Conservation (phyloP, 2,113 vertebrate species). For the Danionella cerebrum region DNA sequence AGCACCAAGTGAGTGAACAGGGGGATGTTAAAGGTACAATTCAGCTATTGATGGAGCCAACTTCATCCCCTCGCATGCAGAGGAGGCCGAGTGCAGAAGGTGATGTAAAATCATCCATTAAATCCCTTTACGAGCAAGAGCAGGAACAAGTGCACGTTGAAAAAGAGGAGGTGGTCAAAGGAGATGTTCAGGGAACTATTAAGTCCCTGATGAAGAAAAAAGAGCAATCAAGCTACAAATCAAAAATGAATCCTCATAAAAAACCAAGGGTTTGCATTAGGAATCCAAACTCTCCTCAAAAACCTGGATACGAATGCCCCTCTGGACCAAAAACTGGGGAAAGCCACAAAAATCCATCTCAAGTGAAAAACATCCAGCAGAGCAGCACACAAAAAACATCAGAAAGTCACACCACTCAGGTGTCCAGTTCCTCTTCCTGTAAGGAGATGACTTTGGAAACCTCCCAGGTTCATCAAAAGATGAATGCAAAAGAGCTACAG, state of each 20-base stretch:
- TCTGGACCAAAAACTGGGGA: conserved; percentile 46
- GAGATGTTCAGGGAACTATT: conserved; percentile 65
- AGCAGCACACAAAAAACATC: conserved; percentile 41
- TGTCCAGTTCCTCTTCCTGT: conserved; percentile 47
- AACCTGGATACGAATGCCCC: conserved; percentile 46
- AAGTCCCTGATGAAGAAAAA: conserved; percentile 68
- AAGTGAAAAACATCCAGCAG: conserved; percentile 58
- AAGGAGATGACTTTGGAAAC: conserved; percentile 39
- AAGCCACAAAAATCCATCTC: conserved; percentile 41
- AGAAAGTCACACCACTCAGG: conserved; percentile 53
- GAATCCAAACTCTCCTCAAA: conserved; percentile 50
- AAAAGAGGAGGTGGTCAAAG: conserved; percentile 61
- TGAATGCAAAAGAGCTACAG: conserved; percentile 47
- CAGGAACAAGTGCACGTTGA: conserved; percentile 56
- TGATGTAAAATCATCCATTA: conserved; percentile 62
- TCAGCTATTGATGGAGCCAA: conserved; percentile 64
- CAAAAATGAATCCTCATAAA: conserved; percentile 53
- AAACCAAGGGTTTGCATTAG: conserved; percentile 58
- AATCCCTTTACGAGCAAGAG: conserved; percentile 60
- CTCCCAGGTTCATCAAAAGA: conserved; percentile 51
- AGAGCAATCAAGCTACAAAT: conserved; percentile 61
- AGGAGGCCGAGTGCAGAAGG: conserved; percentile 53
- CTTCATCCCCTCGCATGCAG: conserved; percentile 49
- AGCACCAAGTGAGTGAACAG: conserved; percentile 61
- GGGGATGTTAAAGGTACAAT: conserved; percentile 62